Base-by-base conservation (phyloP, 1,140 invertebrate genomes). In the Brachionus paranguensis region DNA sequence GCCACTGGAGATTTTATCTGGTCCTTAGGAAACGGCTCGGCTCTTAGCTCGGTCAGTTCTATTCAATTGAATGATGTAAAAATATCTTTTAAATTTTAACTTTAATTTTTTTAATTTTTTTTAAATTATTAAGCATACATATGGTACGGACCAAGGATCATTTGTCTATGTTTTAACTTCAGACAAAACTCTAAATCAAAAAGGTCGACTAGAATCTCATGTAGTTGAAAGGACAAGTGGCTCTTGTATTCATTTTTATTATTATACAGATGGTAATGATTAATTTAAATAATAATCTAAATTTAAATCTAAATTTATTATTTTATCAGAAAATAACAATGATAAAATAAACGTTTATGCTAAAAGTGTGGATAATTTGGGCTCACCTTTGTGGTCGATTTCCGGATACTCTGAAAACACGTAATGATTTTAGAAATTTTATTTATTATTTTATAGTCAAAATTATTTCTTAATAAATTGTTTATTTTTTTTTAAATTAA, bases 181-280 rank as follows among this genome's bases (percentile, higher is more conserved):
- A 10, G 17, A 76, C 37, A 33, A 81, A 27, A 45, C 29, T 12
- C 11, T 14, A 7, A 76, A 76, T n/a, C 27, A 50, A 76, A 76
- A 76, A 76, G 45, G 43, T 14, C 7, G 41, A 47, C 27, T 83
- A 33, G 10, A 41, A 29, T 68, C 81, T 12, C 37, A 33, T 17
- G 64, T 72, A 45, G 10, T 64, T 5, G 81, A 68, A 53, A 6
- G 64, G 11, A 83, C 81, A 53, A 37, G 60, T 6, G 81, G 68
- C 14, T 68, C 81, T 37, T 83, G 81, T 24, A 6, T 70, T 17
- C 81, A 83, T 83, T 83, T 83, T 20, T 83, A 68, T 12, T 83
- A 70, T 68, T 68, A 83, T n/a, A 83, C 53, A n/a, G 41, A 83
- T 47, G 8, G 72, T 76, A 76, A 50, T 6, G 29, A 24, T n/a